Evolutionary conservation across 2,888 invertebrate genomes (phyloP).

Genomic region (Erannis defoliaria): DNA sequence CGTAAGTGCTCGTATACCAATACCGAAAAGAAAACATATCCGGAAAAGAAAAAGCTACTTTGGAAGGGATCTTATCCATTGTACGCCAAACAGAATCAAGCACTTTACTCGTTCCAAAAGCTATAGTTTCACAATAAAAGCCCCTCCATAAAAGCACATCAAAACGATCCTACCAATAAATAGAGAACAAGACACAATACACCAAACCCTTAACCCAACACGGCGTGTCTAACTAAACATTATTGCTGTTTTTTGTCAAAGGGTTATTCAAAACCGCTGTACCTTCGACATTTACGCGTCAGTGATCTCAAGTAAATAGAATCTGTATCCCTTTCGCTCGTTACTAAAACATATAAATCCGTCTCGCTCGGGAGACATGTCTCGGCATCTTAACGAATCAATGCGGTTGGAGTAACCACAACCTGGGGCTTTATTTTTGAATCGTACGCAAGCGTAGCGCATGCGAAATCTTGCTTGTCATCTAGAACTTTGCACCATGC

Average conservation of each 20-base stretch:
- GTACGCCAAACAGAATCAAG: slow-evolving; percentile 25
- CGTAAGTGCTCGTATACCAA: neutral
- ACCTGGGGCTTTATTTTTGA: no score
- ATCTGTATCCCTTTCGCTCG: slow-evolving; percentile 46
- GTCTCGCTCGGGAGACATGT: slow-evolving; percentile 53
- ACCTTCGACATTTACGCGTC: slow-evolving; percentile 55
- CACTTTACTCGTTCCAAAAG: slow-evolving; percentile 28
- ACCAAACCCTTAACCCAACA: slow-evolving; percentile 31
- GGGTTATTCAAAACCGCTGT: slow-evolving; percentile 52
- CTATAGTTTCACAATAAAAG: slow-evolving; percentile 33
- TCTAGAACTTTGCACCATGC: no score
- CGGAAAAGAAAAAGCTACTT: slow-evolving; percentile 14
- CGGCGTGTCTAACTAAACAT: slow-evolving; percentile 52
- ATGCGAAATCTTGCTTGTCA: no score
- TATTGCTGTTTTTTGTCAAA: slow-evolving; percentile 56
- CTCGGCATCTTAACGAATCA: slow-evolving; percentile 64
- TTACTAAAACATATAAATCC: slow-evolving; percentile 44
- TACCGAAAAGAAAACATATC: slow-evolving; percentile 8
- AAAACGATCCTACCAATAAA: slow-evolving; percentile 32
- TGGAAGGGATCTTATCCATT: slow-evolving; percentile 18
- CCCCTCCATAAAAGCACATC: slow-evolving; percentile 33
- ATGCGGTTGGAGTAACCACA: slow-evolving; percentile 62
- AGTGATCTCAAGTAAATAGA: slow-evolving; percentile 52
- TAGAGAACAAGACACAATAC: slow-evolving; percentile 34
- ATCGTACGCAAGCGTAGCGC: no score